Conservation (phyloP, 1,140 invertebrate genomes). For the Drosophila nasuta region DNA sequence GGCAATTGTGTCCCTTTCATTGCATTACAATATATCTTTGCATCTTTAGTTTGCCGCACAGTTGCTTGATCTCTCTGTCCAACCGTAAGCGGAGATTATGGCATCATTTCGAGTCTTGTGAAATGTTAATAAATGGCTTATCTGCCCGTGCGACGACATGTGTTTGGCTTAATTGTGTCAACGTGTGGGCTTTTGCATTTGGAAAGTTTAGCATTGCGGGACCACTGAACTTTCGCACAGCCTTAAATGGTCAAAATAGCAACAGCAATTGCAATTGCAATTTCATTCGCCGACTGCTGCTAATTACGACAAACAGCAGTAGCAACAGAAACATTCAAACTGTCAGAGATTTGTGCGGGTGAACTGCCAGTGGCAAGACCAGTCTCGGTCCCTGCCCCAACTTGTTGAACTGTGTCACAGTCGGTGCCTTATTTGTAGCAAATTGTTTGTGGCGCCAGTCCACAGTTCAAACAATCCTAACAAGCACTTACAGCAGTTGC, state of each 20-base stretch:
- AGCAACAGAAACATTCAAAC: slow-evolving; percentile 54
- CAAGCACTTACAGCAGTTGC: slow-evolving; percentile 44
- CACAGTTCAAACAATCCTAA: slow-evolving; percentile 52
- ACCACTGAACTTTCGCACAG: slow-evolving; percentile 75
- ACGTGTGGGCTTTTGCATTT: slow-evolving; percentile 78
- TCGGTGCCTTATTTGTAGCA: slow-evolving; percentile 81
- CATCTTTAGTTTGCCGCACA: slow-evolving; percentile 41
- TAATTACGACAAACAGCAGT: slow-evolving; percentile 76
- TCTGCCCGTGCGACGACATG: slow-evolving; percentile 69
- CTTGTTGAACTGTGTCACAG: slow-evolving; percentile 15
- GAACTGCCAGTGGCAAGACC: slow-evolving; percentile 21
- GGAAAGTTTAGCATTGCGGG: slow-evolving; percentile 51
- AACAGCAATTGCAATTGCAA: slow-evolving; percentile 28
- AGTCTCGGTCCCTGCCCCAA: slow-evolving; percentile 12
- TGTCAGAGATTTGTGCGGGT: slow-evolving; percentile 82
- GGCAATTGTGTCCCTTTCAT: slow-evolving; percentile 31
- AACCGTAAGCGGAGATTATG: slow-evolving; percentile 81
- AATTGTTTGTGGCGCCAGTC: slow-evolving; percentile 76
- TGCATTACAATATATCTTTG: slow-evolving; percentile 60
- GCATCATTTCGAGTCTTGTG: slow-evolving; percentile 79
- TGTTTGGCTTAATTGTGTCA: slow-evolving; percentile 83
- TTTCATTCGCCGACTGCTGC: slow-evolving; percentile 50
- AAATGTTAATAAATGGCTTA: slow-evolving; percentile 84
- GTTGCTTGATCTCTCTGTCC: slow-evolving; percentile 63
- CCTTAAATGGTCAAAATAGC: slow-evolving; percentile 75